Base-by-base conservation (phyloP, 2,888 invertebrate genomes). In the Sarcophaga subvicina region DNA sequence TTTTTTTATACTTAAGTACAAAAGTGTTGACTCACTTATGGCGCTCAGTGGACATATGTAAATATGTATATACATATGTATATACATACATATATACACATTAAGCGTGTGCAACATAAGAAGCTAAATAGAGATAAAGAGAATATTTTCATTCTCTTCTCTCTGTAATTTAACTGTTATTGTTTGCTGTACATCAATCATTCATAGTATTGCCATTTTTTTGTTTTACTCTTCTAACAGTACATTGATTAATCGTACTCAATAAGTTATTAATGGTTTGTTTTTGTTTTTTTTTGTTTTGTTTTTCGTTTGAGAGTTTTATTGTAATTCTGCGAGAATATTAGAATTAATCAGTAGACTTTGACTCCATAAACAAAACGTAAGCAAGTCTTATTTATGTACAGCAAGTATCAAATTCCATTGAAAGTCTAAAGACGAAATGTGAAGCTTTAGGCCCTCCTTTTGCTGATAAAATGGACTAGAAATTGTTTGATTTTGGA, bases 301-400 rank as follows among this genome's bases (percentile, higher is more conserved):
- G 2, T 45, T 17, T 49, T 70, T 64, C 14, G 22, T 37, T 59
- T 59, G 14, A 27, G 54, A 25, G 37, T 37, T 62, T 11, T n/a
- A 12, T 5, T 54, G 54, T 54, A 54, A 17, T 14, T 14, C 17
- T 66, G 22, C 62, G 11, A 72, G 22, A 20, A 60, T 11, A 54
- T 62, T 10, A 20, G 10, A 62, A 62, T 66, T 77, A 72, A 77
- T 77, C 83, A 83, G 77, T 70, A 72, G 83, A 83, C 83, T 83
- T 83, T 83, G 71, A 60, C n/a, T 76, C 17, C 5, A 54, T 17
- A 54, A 54, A 14, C 14, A 54, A 54, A 37, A 37, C 37, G 54
- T 54, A 54, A 54, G 17, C 12, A 54, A 54, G 54, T 17, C 17
- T 14, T 12, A 54, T 17, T 54, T 14, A 17, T 54, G 17, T 54